Evolutionary conservation across 2,888 invertebrate genomes (phyloP).

Genomic region (Ernsta delagoae): DNA sequence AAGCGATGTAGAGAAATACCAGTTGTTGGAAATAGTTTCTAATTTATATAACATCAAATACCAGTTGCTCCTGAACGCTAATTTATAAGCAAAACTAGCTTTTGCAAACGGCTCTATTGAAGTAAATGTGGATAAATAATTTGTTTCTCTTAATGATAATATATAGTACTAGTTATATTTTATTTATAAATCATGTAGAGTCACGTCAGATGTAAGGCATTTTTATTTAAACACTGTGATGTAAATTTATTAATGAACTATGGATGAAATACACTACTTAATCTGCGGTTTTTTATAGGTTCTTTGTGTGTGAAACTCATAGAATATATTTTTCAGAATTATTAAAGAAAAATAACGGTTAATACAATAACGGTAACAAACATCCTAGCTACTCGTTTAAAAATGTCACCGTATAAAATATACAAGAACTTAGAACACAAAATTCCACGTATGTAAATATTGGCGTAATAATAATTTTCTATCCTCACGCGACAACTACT

Average conservation of each 20-base stretch:
- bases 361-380: too few relatives aligned
- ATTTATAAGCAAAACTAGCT: background rate
- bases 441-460: slow-evolving; percentile 31
- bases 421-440: slow-evolving; percentile 7
- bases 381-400: background rate
- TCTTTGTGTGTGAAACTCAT: too few relatives aligned
- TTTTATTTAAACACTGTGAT: too few relatives aligned
- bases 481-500: slow-evolving; percentile 24
- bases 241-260: too few relatives aligned
- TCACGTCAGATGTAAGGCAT: too few relatives aligned
- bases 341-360: too few relatives aligned
- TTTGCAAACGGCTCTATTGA: background rate
- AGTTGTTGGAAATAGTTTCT: background rate
- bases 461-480: slow-evolving; percentile 28
- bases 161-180: too few relatives aligned
- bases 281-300: too few relatives aligned
- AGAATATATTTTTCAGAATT: too few relatives aligned
- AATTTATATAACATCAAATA: slow-evolving; percentile 1
- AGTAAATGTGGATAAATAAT: background rate
- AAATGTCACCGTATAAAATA: slow-evolving; percentile 2
- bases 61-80: slow-evolving; percentile 4
- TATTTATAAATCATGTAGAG: too few relatives aligned
- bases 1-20: background rate
- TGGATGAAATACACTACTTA: too few relatives aligned
- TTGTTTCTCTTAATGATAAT: too few relatives aligned